Base-by-base conservation (phyloP, 2,888 invertebrate species). In the Pyrrhia umbra region DNA sequence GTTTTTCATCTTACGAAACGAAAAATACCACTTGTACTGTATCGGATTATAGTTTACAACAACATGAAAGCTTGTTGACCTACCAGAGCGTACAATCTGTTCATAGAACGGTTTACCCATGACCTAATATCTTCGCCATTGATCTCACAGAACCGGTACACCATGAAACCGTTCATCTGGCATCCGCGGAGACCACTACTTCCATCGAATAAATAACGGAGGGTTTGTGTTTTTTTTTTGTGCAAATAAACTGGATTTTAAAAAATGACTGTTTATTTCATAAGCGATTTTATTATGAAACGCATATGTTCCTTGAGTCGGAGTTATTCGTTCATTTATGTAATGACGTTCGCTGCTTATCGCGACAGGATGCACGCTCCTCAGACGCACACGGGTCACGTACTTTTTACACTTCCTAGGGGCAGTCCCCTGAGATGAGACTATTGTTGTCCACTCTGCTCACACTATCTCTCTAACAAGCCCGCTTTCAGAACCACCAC, bases 121-220 rank as follows among this genome's bases (percentile, higher is more conserved):
- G 72, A 71, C 72, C 46, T 25, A 51, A 30, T 64, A 51, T 50
- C 37, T 30, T 10, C 13, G n/a, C 63, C 54, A 40, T 21, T 40
- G 43, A 50, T 68, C 37, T 16, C 13, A 37, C 23, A 42, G 30
- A 47, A 42, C 21, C 25, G 45, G 39, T 20, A 34, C 70, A 55
- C 52, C 70, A 45, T 63, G 71, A 56, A 37, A 42, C 40, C 37
- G 16, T 16, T 65, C 68, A 57, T 64, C 51, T 65, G 72, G 65
- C 42, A 23, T 47, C n/a, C n/a, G n/a, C 42, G 47, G 55, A 46
- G 25, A 20, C 56, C 45, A 51, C 37, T 50, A 64, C 68, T 68
- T 71, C 66, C 47, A 65, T 65, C 42, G 56, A 47, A 47, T n/a
- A 27, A 65, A 55, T 55, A 65, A 25, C 49, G n/a, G 6, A 27